phyloP scores from a whole-genome alignment of 2,113 vertebrate genomes.

The Mixornis gularis region DNA sequence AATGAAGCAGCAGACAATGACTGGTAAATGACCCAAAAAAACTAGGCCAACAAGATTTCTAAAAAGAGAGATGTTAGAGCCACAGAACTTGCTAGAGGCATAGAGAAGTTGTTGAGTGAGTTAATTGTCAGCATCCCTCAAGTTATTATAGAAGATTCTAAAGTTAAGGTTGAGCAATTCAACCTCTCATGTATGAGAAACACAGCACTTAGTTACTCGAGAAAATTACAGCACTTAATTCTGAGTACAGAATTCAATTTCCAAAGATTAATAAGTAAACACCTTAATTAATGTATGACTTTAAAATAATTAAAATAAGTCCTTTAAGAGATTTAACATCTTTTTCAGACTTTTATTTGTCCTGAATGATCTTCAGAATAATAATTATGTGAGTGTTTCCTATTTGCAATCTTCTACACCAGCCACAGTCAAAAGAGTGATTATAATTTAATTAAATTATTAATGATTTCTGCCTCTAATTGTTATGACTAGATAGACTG shows the following conservation, averaged over 20 bases:
- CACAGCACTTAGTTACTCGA: slow-evolving; percentile 13
- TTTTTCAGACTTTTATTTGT: slow-evolving; percentile 41
- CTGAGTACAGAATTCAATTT: slow-evolving; percentile 45
- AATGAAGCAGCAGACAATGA: slow-evolving; percentile 24
- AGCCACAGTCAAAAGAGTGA: slow-evolving; percentile 3
- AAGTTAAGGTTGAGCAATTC: slow-evolving; percentile 34
- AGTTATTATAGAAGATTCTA: slow-evolving; percentile 10
- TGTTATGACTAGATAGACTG: slow-evolving; percentile 14
- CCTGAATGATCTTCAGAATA: slow-evolving; percentile 44
- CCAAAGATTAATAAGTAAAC: slow-evolving; percentile 48
- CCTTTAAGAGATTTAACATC: slow-evolving; percentile 40
- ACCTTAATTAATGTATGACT: slow-evolving; percentile 53
- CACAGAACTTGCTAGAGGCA: not conserved
- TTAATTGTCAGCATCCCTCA: slow-evolving; percentile 30
- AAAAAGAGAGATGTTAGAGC: not conserved
- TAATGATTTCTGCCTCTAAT: slow-evolving; percentile 43
- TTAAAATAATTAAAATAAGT: slow-evolving; percentile 48
- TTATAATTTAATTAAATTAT: slow-evolving; percentile 58
- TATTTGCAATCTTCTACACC: not conserved
- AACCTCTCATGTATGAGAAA: slow-evolving; percentile 13
- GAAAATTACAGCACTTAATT: slow-evolving; percentile 52
- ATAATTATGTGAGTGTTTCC: not conserved
- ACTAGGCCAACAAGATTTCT: slow-evolving; percentile 8
- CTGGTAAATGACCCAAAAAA: slow-evolving; percentile 47
- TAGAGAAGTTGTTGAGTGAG: not conserved